Evolutionary conservation across 1,140 invertebrate genomes (phyloP).

Genomic region (Cotesia glomerata): DNA sequence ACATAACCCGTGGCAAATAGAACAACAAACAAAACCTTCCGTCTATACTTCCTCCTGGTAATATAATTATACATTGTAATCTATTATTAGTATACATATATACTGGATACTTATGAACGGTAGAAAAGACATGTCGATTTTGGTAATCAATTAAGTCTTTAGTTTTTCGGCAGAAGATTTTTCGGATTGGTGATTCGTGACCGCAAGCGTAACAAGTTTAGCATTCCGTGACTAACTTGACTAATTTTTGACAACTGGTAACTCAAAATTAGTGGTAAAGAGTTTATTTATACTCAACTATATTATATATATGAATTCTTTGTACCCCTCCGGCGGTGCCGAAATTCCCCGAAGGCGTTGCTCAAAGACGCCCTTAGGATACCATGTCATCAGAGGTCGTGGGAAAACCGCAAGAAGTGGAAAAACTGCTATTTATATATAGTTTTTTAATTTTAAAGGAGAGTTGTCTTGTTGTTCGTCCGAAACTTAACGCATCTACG

Average conservation of each 20-base stretch:
- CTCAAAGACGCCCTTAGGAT: slow-evolving; percentile 12
- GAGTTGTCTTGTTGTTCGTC: too few relatives aligned
- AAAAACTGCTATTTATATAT: not conserved
- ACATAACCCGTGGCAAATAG: too few relatives aligned
- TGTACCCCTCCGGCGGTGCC: not conserved
- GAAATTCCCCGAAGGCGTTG: slow-evolving; percentile 13
- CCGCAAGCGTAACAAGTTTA: slow-evolving; percentile 4
- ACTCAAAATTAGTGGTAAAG: not conserved
- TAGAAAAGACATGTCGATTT: not conserved
- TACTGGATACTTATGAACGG: not conserved
- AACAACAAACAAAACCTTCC: too few relatives aligned
- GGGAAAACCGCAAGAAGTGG: slow-evolving; percentile 37
- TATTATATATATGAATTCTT: slow-evolving; percentile 6
- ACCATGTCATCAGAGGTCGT: slow-evolving; percentile 37
- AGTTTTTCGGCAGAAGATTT: not conserved
- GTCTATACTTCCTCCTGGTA: not conserved
- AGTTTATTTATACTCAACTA: not conserved
- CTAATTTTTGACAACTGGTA: not conserved
- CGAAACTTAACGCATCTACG: not conserved
- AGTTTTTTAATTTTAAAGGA: too few relatives aligned
- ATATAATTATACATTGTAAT: not conserved
- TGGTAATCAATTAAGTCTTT: not conserved
- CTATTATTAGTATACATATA: too few relatives aligned
- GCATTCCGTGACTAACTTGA: slow-evolving; percentile 9
- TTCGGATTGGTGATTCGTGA: not conserved